Evolutionary conservation across 2,888 invertebrate genomes (phyloP).

Genomic region (Nomada goodeniana): DNA sequence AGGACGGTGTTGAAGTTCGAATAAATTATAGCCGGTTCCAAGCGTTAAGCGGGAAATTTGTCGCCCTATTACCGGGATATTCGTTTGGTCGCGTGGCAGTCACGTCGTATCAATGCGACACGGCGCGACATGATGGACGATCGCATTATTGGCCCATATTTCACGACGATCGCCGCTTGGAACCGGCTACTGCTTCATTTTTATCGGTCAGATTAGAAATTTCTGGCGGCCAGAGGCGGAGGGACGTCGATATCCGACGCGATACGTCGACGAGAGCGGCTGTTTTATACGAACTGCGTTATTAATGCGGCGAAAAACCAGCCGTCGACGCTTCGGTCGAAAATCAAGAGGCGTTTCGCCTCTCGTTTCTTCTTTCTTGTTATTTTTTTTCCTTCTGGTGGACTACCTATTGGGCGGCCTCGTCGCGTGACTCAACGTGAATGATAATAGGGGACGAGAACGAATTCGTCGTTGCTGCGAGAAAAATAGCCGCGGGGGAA

Average conservation of each 20-base stretch:
- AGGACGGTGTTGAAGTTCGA: slow-evolving; percentile 17
- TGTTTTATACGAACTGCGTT: slow-evolving; percentile 49
- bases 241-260: slow-evolving; percentile 15
- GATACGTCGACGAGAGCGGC: slow-evolving; percentile 27
- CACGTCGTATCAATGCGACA: slow-evolving; percentile 52
- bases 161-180: slow-evolving; percentile 45
- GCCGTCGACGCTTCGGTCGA: not conserved
- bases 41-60: slow-evolving; percentile 48
- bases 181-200: slow-evolving; percentile 45
- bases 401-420: too few relatives aligned
- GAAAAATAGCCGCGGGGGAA: not conserved
- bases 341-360: not conserved
- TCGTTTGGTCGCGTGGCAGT: slow-evolving; percentile 35
- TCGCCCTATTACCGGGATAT: slow-evolving; percentile 52
- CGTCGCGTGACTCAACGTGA: not conserved
- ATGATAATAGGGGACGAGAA: not conserved
- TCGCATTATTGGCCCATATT: slow-evolving; percentile 62
- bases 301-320: slow-evolving; percentile 29
- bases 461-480: not conserved
- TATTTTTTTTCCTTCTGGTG: not conserved
- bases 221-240: slow-evolving; percentile 8
- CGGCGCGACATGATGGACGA: slow-evolving; percentile 51
- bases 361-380: not conserved
- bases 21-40: slow-evolving; percentile 35
- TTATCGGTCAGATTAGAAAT: slow-evolving; percentile 54